Conservation (phyloP, 2,797 vertebrate species). For the Acipenser ruthenus region DNA sequence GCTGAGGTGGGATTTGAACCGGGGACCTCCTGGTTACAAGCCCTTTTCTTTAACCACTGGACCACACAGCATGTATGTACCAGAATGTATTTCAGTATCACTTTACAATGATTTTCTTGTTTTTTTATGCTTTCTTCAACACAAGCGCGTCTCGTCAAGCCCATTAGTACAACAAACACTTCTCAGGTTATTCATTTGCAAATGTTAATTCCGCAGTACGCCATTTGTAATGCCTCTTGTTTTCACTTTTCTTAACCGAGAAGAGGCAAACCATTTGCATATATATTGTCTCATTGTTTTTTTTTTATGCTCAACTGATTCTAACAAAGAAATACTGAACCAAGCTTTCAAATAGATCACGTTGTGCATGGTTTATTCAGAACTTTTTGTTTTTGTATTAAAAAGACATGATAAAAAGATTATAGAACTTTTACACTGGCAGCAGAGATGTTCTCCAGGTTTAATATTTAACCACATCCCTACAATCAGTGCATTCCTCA, state of each 20-base stretch:
- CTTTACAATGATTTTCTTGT: too few relatives aligned
- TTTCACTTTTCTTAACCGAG: neutral
- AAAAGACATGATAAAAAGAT: too few relatives aligned
- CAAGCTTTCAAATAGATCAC: neutral
- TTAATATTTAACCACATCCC: too few relatives aligned
- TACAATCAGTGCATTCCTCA: too few relatives aligned
- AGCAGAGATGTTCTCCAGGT: too few relatives aligned
- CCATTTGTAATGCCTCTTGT: neutral
- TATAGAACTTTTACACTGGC: too few relatives aligned
- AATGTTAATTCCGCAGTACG: neutral
- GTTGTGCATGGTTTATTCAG: neutral
- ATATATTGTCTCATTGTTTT: slow-evolving; percentile 5
- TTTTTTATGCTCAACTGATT: slow-evolving; percentile 3
- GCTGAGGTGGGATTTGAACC: too few relatives aligned
- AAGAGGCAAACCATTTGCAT: neutral
- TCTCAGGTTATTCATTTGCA: neutral
- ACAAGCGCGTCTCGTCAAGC: neutral
- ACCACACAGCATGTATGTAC: neutral
- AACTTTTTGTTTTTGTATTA: neutral
- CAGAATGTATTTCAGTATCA: too few relatives aligned
- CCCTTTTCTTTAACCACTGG: too few relatives aligned
- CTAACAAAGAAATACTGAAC: neutral
- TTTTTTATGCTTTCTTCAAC: too few relatives aligned
- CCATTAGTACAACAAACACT: neutral
- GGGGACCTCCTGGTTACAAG: too few relatives aligned